Evolutionary conservation across 2,888 invertebrate species (phyloP), one percentile per base, ranked within the genome.

Genomic region (Odontocolon sp.): DNA sequence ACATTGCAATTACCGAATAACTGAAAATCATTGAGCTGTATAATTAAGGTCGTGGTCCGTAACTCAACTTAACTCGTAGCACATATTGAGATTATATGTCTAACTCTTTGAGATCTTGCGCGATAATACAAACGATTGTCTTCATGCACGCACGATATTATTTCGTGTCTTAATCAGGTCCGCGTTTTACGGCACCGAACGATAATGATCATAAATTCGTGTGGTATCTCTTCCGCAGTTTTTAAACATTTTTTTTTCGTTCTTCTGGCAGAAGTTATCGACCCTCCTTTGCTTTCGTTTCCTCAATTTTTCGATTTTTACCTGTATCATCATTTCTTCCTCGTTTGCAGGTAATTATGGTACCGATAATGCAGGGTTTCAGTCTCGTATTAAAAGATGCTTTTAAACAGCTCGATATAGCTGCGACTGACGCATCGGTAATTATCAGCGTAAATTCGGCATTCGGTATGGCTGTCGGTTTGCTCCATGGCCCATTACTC

Each of bases 361-460:
- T 94, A 5, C 93, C 94, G 3, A 90, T 94, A 11, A 91, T 94
- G 73, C 93, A 94, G 83, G 92, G 92, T 63, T 95, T 95, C 82
- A 94, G 94, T n/a, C 91, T 95, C 63, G 91, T 95, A 23, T 94
- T 94, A 85, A 93, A 93, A 91, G 93, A 93, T 82, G 92, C 92
- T 2, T 94, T 95, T 82, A 88, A 87, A 1, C 91, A 91, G 3
- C 90, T 94, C 1, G 92, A 92, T 3, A 89, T 95, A 69, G 91
- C 92, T 9, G 93, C 93, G 0, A 93, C 93, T 0, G 92, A 95
- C 84, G 92, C 92, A 3, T 92, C 94, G 1, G 89, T 94, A 18
- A 93, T 95, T 47, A 92, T 95, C 63, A 94, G 93, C 81, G 89
- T 93, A 11, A 95, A 95, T 86, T 92, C 94, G 81, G 94, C 94